Conservation (phyloP, 2,888 invertebrate genomes). For the Cheilosia variabilis region DNA sequence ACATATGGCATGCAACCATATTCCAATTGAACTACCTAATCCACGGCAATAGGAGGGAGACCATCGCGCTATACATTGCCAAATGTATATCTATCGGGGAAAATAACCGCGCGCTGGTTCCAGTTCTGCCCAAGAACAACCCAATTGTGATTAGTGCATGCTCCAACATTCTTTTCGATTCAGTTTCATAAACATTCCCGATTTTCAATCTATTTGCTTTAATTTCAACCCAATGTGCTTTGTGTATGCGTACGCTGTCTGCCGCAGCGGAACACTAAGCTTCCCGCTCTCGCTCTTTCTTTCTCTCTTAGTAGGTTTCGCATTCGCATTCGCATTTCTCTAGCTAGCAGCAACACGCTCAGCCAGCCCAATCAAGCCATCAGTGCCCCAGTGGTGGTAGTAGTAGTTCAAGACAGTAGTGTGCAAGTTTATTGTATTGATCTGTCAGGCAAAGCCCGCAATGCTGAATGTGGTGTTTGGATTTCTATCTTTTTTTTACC, state of each 20-base stretch:
- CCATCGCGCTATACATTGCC: conserved; percentile 10
- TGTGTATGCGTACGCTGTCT: conserved; percentile 40
- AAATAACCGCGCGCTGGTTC: conserved; percentile 20
- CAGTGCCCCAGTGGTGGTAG: background rate
- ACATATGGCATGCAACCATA: conserved; percentile 27
- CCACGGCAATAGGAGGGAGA: conserved; percentile 11
- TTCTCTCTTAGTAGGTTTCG: conserved; percentile 6
- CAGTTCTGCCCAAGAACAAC: conserved; percentile 25
- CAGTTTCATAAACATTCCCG: conserved; percentile 8
- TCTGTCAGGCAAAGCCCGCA: conserved; percentile 71
- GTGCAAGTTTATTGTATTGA: conserved; percentile 62
- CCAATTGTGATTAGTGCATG: conserved; percentile 38
- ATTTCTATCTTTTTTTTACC: conserved; percentile 42
- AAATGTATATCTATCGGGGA: background rate
- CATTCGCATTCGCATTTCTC: background rate
- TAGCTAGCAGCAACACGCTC: conserved; percentile 6
- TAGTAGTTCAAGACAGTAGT: conserved; percentile 8
- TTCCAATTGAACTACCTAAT: background rate
- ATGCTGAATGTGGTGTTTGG: conserved; percentile 54
- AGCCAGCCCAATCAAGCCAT: conserved; percentile 11
- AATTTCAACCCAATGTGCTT: background rate
- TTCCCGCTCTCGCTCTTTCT: conserved; percentile 30
- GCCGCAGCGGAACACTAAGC: conserved; percentile 41
- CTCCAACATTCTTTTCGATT: conserved; percentile 37
- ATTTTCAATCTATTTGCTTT: conserved; percentile 4